These are phyloP conservation scores for Neodiprion virginianus DNA, from an alignment of 1,140 invertebrate species.

Conservation along the genomic window DNA sequence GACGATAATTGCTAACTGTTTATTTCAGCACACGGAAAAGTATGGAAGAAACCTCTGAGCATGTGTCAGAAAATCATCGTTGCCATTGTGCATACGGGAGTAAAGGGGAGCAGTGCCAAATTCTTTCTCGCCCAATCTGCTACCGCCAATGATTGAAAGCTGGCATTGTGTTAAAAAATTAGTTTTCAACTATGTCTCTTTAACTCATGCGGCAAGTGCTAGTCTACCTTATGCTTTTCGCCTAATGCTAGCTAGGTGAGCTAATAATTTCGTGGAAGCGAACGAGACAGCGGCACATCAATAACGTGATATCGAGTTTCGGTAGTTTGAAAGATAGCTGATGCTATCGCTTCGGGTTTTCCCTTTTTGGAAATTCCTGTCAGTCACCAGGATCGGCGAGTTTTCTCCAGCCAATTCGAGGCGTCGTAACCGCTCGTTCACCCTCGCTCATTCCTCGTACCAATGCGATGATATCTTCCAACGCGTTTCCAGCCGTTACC, in stretches of 20 bases:
- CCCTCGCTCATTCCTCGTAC: conserved; percentile 53
- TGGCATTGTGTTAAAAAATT: not conserved
- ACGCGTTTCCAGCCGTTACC: not conserved
- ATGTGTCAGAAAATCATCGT: not conserved
- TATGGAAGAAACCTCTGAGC: too few species aligned
- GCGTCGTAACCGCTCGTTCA: conserved; percentile 50
- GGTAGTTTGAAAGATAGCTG: conserved; percentile 29
- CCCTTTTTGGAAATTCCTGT: conserved; percentile 48
- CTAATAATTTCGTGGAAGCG: not conserved
- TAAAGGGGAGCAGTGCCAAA: not conserved
- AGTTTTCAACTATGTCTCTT: not conserved
- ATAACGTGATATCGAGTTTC: conserved; percentile 9
- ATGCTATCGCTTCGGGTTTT: conserved; percentile 56
- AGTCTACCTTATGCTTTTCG: too few species aligned
- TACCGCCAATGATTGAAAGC: not conserved
- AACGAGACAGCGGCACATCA: not conserved
- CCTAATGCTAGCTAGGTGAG: not conserved
- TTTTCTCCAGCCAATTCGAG: conserved; percentile 58
- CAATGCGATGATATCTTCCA: conserved; percentile 24
- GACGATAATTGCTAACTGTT: not conserved
- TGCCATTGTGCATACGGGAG: not conserved
- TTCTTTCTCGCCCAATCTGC: not conserved
- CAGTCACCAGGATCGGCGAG: conserved; percentile 61
- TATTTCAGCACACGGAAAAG: too few species aligned
- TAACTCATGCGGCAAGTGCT: not conserved